These are phyloP conservation scores for Lomographa bimaculata DNA, from an alignment of 2,888 invertebrate genomes.

Conservation along the genomic window DNA sequence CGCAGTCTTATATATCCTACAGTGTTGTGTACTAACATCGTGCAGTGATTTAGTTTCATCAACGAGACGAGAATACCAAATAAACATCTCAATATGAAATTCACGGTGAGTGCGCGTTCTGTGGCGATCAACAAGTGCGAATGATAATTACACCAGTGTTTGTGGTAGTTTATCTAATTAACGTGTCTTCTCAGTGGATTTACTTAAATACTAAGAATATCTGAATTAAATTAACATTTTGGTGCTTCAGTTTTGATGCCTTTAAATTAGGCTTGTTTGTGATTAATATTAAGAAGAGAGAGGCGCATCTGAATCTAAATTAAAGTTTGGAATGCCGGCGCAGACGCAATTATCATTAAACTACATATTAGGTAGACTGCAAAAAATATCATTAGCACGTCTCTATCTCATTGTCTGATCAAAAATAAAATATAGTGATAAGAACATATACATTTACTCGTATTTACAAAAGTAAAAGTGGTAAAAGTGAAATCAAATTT, in stretches of 20 bases:
- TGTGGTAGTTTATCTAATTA: conserved; percentile 21
- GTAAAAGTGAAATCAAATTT: conserved; percentile 75
- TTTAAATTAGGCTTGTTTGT: conserved; percentile 3
- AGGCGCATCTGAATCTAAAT: conserved; percentile 1
- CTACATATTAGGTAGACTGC: conserved; percentile 1
- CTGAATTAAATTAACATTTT: conserved; percentile 1
- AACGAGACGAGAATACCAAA: conserved; percentile 61
- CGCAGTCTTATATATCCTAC: conserved; percentile 50
- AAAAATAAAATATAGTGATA: conserved; percentile 12
- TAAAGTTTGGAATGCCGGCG: background rate
- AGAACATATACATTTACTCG: conserved; percentile 34
- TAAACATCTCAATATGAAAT: conserved; percentile 76
- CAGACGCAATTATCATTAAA: conserved; percentile 3
- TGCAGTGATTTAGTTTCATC: conserved; percentile 73
- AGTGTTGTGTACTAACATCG: conserved; percentile 57
- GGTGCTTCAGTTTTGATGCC: background rate
- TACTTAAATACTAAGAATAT: conserved; percentile 3
- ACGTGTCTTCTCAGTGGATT: conserved; percentile 3
- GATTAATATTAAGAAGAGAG: conserved; percentile 11
- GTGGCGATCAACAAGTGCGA: conserved; percentile 41
- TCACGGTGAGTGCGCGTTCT: conserved; percentile 77
- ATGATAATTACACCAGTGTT: conserved; percentile 20
- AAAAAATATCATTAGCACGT: conserved; percentile 9
- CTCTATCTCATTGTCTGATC: background rate
- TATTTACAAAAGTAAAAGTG: conserved; percentile 67